These are phyloP conservation scores for Phasianus colchicus DNA, from an alignment of 2,113 vertebrate genomes.

Conservation along the genomic window DNA sequence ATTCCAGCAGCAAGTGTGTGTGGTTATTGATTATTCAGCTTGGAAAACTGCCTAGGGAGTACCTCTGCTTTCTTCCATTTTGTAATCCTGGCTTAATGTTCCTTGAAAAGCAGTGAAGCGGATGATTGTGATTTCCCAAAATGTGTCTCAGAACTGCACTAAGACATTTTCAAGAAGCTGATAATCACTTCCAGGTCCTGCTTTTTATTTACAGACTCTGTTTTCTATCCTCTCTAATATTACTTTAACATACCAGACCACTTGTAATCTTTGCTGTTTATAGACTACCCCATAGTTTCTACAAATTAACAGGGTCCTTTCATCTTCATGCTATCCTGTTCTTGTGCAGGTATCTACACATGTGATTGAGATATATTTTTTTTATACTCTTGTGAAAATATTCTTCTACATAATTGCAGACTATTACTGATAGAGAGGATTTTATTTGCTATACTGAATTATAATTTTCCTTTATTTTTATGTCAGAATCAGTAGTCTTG, in stretches of 20 bases:
- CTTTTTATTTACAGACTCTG: not conserved
- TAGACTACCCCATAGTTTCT: not conserved
- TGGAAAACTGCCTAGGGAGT: not conserved
- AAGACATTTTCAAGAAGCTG: not conserved
- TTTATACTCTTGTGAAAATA: not conserved
- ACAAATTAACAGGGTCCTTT: not conserved
- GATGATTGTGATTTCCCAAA: not conserved
- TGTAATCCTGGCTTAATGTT: not conserved
- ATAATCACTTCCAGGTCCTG: rapidly evolving
- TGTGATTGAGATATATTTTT: not conserved
- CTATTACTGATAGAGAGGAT: not conserved
- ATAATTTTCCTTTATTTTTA: not conserved
- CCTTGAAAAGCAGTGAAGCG: not conserved
- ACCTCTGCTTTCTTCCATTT: not conserved
- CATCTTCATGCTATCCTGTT: not conserved
- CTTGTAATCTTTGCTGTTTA: not conserved
- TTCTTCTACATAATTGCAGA: not conserved
- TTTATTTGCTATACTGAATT: not conserved
- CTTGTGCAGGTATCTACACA: not conserved
- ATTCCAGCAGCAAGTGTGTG: rapidly evolving
- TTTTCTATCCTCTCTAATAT: not conserved
- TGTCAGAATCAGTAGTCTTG: not conserved
- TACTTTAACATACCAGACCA: not conserved
- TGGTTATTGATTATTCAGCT: not conserved
- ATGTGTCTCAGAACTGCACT: not conserved